A percentile compares a stretch with the other conserved stretches of the same genome.
Conservation (phyloP, 2,888 invertebrate species). For the Lepeophtheirus nordmannii region DNA sequence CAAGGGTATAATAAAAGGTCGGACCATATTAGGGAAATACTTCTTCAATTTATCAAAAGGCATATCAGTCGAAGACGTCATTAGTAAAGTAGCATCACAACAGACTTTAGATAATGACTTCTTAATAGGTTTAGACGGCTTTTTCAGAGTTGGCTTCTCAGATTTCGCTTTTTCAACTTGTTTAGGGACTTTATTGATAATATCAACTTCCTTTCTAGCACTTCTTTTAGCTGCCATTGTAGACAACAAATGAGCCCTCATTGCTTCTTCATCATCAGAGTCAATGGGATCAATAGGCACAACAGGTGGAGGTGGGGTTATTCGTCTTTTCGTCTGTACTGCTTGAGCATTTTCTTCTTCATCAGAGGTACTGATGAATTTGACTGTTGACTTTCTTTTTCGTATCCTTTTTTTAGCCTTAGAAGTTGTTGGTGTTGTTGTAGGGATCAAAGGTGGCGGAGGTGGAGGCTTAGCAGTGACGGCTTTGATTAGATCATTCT, state of each 20-base stretch:
- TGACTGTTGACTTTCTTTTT: background rate
- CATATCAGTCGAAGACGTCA: too few relatives aligned
- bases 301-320: background rate
- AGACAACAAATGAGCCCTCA: constrained; percentile 26
- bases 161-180: too few relatives aligned
- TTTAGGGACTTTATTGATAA: too few relatives aligned
- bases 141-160: too few relatives aligned
- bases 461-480: too few relatives aligned
- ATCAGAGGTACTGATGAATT: background rate
- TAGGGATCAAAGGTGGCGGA: background rate
- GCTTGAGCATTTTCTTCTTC: background rate
- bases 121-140: too few relatives aligned
- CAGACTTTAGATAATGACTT: too few relatives aligned
- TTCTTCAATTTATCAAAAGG: background rate
- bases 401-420: background rate
- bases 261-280: constrained; percentile 26
- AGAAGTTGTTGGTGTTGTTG: background rate
- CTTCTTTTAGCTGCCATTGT: constrained; percentile 24
- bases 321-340: background rate
- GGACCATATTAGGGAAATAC: constrained; percentile 7
- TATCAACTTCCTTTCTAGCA: background rate
- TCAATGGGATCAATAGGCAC: background rate
- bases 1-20: background rate
- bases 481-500: too few relatives aligned
- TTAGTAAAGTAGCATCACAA: too few relatives aligned